Evolutionary conservation across 2,113 vertebrate genomes (phyloP).

Genomic region (Seriola rivoliana): DNA sequence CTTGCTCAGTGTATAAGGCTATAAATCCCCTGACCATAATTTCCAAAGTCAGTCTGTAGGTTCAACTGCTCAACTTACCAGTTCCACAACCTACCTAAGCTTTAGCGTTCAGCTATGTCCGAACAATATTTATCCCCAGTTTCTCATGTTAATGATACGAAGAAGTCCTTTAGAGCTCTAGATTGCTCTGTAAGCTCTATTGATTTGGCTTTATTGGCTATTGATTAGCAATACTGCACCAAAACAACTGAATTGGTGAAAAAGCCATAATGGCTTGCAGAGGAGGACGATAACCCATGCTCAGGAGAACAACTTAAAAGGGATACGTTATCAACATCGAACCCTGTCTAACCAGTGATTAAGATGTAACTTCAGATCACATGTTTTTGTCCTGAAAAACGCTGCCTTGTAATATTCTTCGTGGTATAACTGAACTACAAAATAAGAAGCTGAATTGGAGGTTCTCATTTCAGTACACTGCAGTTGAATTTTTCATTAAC

Average conservation of each 20-base stretch:
- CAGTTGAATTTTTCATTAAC: conserved; percentile 5
- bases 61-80: neutral
- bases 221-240: conserved; percentile 54
- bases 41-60: neutral
- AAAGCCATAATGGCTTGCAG: conserved; percentile 34
- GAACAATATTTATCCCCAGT: conserved; percentile 22
- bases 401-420: neutral
- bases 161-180: conserved; percentile 20
- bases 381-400: neutral
- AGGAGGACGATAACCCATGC: conserved; percentile 17
- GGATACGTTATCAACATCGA: conserved; percentile 23
- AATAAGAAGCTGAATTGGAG: neutral
- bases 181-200: conserved; percentile 68
- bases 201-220: conserved; percentile 72
- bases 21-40: neutral
- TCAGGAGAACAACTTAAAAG: conserved; percentile 22
- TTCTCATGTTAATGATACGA: conserved; percentile 21
- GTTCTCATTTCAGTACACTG: neutral
- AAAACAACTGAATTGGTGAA: conserved; percentile 43
- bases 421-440: neutral
- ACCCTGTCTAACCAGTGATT: conserved; percentile 1
- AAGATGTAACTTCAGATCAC: neutral
- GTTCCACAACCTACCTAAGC: neutral
- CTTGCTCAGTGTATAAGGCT: neutral
- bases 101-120: neutral